Conservation (phyloP, 1,140 invertebrate species). For the Caenorhabditis remanei region DNA sequence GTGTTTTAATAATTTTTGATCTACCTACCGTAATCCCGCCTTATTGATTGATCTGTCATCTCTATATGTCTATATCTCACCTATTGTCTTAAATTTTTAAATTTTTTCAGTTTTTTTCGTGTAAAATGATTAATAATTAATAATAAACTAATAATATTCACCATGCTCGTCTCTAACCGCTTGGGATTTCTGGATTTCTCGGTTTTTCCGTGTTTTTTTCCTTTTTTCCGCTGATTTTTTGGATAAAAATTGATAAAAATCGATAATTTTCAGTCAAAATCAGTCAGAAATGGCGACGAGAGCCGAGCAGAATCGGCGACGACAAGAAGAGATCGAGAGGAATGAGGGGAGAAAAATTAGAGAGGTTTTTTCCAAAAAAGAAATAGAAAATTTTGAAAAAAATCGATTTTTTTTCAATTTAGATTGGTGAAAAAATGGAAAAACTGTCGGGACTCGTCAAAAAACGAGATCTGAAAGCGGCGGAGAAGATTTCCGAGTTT, state of each 20-base stretch:
- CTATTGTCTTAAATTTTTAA: not conserved
- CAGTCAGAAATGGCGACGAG: slow-evolving; percentile 26
- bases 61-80: not conserved
- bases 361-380: not conserved
- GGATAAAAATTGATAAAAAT: not conserved
- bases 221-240: too few relatives aligned
- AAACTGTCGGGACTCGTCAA: not conserved
- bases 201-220: not conserved
- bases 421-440: slow-evolving; percentile 41
- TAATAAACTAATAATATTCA: not conserved
- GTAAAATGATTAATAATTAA: too few relatives aligned
- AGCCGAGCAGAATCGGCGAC: not conserved
- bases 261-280: slow-evolving; percentile 11
- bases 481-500: slow-evolving; percentile 19
- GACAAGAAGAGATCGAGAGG: slow-evolving; percentile 30
- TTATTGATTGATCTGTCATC: too few relatives aligned
- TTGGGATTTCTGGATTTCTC: not conserved
- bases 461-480: slow-evolving; percentile 36
- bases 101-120: slow-evolving; percentile 7
- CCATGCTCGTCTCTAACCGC: not conserved
- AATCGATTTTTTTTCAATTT: not conserved
- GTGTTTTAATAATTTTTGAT: too few relatives aligned
- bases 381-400: not conserved
- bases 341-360: slow-evolving; percentile 25
- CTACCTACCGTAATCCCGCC: too few relatives aligned